phyloP scores from a whole-genome alignment of 2,888 invertebrate species.

The Cataglyphis livida region DNA sequence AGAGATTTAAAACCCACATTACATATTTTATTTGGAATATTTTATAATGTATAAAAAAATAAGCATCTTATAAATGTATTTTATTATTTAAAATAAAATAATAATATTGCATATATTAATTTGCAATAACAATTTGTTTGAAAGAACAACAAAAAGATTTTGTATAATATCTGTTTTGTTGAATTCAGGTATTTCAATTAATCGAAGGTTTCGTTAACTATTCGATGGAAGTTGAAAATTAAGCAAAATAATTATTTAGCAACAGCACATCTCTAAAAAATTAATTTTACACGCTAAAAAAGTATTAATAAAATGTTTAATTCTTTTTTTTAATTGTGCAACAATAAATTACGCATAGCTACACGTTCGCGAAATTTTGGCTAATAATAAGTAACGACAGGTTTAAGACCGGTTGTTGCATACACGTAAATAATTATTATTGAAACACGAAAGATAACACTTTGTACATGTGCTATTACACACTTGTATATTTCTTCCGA shows the following conservation, averaged over 20 bases:
- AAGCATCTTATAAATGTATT: neutral
- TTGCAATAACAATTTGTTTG: neutral
- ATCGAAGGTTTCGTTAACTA: slow-evolving; percentile 26
- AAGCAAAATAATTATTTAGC: neutral
- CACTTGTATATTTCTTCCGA: slow-evolving; percentile 49
- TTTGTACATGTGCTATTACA: slow-evolving; percentile 40
- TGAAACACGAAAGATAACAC: slow-evolving; percentile 68
- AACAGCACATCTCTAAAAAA: neutral
- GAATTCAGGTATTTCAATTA: slow-evolving; percentile 14
- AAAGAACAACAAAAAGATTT: slow-evolving; percentile 2
- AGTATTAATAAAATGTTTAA: neutral
- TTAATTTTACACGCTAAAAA: neutral
- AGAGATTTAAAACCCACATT: neutral
- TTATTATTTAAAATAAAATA: neutral
- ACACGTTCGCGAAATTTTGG: neutral
- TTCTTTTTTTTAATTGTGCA: neutral
- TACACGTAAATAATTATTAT: slow-evolving; percentile 71
- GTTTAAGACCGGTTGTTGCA: neutral
- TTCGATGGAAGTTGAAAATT: neutral
- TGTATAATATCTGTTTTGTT: neutral
- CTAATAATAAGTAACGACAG: slow-evolving; percentile 11
- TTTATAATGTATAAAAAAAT: no score
- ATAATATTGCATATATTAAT: neutral
- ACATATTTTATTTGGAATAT: neutral
- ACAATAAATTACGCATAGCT: neutral